phyloP scores from a whole-genome alignment of 2,888 invertebrate genomes.

The Hydrotaea cyrtoneurina region DNA sequence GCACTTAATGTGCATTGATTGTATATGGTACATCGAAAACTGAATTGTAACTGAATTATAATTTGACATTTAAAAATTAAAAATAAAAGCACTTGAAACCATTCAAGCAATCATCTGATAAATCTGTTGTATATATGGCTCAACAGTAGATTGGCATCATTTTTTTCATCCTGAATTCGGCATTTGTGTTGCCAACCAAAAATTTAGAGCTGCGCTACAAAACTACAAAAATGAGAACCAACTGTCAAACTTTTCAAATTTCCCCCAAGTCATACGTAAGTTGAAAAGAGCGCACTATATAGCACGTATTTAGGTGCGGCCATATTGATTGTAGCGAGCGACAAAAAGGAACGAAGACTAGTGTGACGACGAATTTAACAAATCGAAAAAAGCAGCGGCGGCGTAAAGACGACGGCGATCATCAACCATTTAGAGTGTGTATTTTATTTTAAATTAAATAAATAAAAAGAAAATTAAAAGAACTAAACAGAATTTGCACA shows the following conservation, averaged over 20 bases:
- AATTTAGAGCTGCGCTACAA: no score
- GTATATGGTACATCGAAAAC: no score
- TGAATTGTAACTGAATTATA: no score
- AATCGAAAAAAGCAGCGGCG: constrained; percentile 68
- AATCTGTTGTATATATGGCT: no score
- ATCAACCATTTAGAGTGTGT: constrained; percentile 66
- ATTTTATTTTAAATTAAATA: constrained; percentile 48
- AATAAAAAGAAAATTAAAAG: constrained; percentile 47
- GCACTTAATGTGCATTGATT: no score
- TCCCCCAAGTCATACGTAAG: not conserved
- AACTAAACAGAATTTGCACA: constrained; percentile 4
- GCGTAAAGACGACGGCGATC: constrained; percentile 66
- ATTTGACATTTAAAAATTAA: no score
- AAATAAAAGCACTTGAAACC: no score
- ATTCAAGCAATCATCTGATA: no score
- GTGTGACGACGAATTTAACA: constrained; percentile 66
- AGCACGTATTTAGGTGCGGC: constrained; percentile 84
- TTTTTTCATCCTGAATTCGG: constrained; percentile 70
- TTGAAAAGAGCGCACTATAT: constrained; percentile 43
- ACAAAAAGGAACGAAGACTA: constrained; percentile 66
- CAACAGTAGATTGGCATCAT: no score
- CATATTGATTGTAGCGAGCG: constrained; percentile 84
- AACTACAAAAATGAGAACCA: constrained; percentile 52
- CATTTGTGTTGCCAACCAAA: constrained; percentile 22
- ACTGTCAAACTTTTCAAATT: not conserved